Percentiles rank a stretch among this genome's conserved stretches.
phyloP scores from a whole-genome alignment of 2,888 invertebrate genomes.

The Nomada lathburiana region DNA sequence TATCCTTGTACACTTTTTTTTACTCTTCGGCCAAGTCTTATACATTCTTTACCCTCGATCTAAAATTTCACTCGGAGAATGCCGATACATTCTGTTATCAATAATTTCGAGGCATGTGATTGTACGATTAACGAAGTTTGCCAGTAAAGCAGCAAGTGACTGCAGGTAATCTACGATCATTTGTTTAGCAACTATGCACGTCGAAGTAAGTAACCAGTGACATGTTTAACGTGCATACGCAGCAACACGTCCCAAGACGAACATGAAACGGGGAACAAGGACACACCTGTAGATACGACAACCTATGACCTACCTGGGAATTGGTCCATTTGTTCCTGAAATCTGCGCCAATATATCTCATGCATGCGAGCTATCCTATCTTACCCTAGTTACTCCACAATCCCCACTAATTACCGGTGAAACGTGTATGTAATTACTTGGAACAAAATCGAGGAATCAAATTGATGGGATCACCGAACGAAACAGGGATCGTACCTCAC shows the following conservation, averaged over 20 bases:
- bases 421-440: slow-evolving; percentile 22
- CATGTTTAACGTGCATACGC: slow-evolving; percentile 19
- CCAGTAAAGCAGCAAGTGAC: no score
- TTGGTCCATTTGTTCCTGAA: slow-evolving; percentile 55
- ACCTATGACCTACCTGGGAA: slow-evolving; percentile 61
- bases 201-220: slow-evolving; percentile 26
- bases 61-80: no score
- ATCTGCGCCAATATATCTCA: slow-evolving; percentile 40
- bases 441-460: neutral
- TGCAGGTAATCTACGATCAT: neutral
- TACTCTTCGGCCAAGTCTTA: no score
- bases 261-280: slow-evolving; percentile 46
- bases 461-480: neutral
- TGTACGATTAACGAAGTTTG: no score
- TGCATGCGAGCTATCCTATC: slow-evolving; percentile 26
- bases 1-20: no score
- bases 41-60: no score
- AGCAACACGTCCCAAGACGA: slow-evolving; percentile 55
- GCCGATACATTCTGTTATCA: no score
- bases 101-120: no score
- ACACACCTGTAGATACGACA: slow-evolving; percentile 45
- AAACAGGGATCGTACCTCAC: neutral
- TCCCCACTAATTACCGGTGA: slow-evolving; percentile 25
- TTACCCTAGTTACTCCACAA: slow-evolving; percentile 17
- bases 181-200: slow-evolving; percentile 5